phyloP scores from a whole-genome alignment of 1,140 invertebrate species.

The Drosophila baimaii region DNA sequence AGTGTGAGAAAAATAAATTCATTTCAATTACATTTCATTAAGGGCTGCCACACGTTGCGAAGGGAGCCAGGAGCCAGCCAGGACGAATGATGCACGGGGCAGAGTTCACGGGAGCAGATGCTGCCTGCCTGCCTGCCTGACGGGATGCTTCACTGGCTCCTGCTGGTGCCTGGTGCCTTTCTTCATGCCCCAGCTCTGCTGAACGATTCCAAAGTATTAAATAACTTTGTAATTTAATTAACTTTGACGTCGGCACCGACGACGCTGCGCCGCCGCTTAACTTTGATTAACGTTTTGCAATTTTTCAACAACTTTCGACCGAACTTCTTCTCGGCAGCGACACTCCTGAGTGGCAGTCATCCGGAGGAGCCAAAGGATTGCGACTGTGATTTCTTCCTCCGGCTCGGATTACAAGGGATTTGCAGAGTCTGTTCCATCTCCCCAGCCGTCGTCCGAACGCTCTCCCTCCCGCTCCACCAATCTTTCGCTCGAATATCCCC shows the following conservation, averaged over 20 bases:
- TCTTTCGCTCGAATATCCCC: conserved; percentile 20
- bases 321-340: conserved; percentile 61
- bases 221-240: conserved; percentile 83
- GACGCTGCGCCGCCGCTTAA: conserved; percentile 67
- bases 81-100: conserved; percentile 34
- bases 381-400: conserved; percentile 59
- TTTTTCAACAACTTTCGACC: conserved; percentile 80
- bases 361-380: conserved; percentile 60
- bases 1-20: conserved; percentile 65
- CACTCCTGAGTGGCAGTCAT: conserved; percentile 20
- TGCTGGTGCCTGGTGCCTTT: conserved; percentile 28
- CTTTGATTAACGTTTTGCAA: conserved; percentile 81
- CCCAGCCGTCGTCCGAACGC: neutral
- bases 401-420: conserved; percentile 75
- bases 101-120: conserved; percentile 47
- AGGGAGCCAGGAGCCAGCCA: neutral
- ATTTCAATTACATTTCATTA: conserved; percentile 81
- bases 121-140: conserved; percentile 2
- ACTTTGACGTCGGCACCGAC: conserved; percentile 72
- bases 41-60: conserved; percentile 68
- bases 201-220: conserved; percentile 78
- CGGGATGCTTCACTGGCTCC: conserved; percentile 36
- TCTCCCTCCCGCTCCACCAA: neutral
- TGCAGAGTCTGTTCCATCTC: conserved; percentile 18
- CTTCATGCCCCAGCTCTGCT: conserved; percentile 7